Evolutionary conservation across 2,888 invertebrate species (phyloP).

Genomic region (Drosophila anomalata): DNA sequence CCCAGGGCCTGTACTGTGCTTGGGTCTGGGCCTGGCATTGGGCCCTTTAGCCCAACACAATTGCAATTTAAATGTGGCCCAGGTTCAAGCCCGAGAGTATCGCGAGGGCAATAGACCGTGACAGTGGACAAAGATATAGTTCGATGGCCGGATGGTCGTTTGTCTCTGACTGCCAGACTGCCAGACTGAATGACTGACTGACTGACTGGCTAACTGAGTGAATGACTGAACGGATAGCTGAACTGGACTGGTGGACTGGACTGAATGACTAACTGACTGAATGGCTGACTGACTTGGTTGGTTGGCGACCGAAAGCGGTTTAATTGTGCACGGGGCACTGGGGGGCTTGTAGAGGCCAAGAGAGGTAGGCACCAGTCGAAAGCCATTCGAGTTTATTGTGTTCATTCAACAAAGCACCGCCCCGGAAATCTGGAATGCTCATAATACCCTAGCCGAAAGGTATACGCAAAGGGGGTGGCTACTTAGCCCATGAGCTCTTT

Average conservation of each 20-base stretch:
- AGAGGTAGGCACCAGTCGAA: slow-evolving; percentile 46
- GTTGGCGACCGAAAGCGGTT: slow-evolving; percentile 56
- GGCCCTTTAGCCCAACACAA: slow-evolving; percentile 1
- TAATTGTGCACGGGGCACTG: slow-evolving; percentile 68
- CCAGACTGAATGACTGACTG: slow-evolving; percentile 30
- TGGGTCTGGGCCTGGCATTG: not conserved
- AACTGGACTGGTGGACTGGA: slow-evolving; percentile 49
- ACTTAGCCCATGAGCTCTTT: not conserved
- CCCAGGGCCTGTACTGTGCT: not conserved
- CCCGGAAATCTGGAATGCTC: slow-evolving; percentile 6
- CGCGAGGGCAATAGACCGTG: slow-evolving; percentile 74
- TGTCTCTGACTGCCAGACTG: slow-evolving; percentile 22
- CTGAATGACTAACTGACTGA: slow-evolving; percentile 27
- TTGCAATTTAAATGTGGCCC: slow-evolving; percentile 50
- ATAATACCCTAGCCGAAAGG: slow-evolving; percentile 4
- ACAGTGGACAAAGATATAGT: slow-evolving; percentile 61
- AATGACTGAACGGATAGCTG: slow-evolving; percentile 28
- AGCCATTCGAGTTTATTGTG: slow-evolving; percentile 50
- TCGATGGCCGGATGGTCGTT: slow-evolving; percentile 60
- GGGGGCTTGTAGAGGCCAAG: slow-evolving; percentile 47
- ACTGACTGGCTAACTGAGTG: slow-evolving; percentile 32
- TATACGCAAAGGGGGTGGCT: not conserved
- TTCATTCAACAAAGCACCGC: slow-evolving; percentile 35
- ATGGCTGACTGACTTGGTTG: slow-evolving; percentile 16
- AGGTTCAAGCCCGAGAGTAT: slow-evolving; percentile 44